Conservation (phyloP, 2,888 invertebrate species). For the Drosophila setosimentum region DNA sequence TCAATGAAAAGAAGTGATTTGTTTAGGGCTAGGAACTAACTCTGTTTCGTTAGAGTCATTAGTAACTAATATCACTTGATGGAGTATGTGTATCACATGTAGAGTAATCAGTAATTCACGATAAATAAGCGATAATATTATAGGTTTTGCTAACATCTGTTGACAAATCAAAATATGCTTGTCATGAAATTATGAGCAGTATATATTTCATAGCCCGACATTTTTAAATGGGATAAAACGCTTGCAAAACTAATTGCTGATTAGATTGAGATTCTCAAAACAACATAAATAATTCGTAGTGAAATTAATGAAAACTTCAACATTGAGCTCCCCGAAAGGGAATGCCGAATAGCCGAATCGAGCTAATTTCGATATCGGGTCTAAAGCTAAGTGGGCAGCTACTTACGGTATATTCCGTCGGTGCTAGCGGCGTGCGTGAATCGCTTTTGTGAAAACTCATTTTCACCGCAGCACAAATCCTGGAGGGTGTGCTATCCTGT, state of each 20-base stretch:
- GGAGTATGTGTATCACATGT: conserved; percentile 34
- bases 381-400: conserved; percentile 6
- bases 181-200: background rate
- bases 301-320: too few species aligned
- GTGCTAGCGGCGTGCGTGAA: conserved; percentile 84
- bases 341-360: conserved; percentile 21
- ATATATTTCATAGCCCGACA: background rate
- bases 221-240: background rate
- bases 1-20: conserved; percentile 50
- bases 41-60: background rate
- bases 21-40: conserved; percentile 13
- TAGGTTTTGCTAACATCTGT: background rate
- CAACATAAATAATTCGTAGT: too few species aligned
- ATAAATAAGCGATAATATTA: background rate
- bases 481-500: conserved; percentile 49
- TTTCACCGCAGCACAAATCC: conserved; percentile 53
- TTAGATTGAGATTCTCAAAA: conserved; percentile 14
- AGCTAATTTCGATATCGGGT: background rate
- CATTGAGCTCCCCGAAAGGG: background rate
- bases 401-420: conserved; percentile 84
- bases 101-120: background rate
- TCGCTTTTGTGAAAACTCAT: conserved; percentile 85
- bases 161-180: background rate
- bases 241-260: background rate
- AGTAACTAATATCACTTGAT: conserved; percentile 38